Evolutionary conservation across 2,113 vertebrate species (phyloP), one percentile per base, ranked within the genome.

Genomic region (Petrocephalus microphthalmus): DNA sequence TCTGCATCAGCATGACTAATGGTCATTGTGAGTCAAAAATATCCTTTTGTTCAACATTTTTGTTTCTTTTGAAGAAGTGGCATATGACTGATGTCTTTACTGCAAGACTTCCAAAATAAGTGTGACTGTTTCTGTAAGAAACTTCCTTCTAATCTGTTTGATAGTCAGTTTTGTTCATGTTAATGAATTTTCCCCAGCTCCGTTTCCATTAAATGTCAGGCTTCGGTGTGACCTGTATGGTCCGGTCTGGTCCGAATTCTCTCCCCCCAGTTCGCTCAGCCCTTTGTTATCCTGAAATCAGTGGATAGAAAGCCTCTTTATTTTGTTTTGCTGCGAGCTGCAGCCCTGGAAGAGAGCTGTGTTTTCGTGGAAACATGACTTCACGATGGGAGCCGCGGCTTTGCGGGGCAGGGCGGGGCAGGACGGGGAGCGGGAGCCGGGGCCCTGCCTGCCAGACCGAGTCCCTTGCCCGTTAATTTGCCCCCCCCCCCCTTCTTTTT

Each of bases 311-410:
- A 71, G 49, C 2, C 86, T 29, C 33, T 47, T 87, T 87, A 52
- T 37, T 86, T 57, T 42, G 11, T 45, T 60, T 86, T 51, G 29
- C 78, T 60, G n/a, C 5, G 53, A 56, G 53, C 78, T 8, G 53
- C 87, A 54, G 87, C 52, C 54, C 74, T 45, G 42, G 87, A 78
- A 51, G 25, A 42, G 67, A 71, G 22, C 33, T 57, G 33, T 71
- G 85, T 60, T 89, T 67, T 60, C 45, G 84, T 71, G 85, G 84
- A 53, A 83, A 53, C 87, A 82, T 85, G 67, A 49, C 88, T 71
- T 84, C 78, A 56, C n/a, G 51, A 81, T 87, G 64, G 71, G 87
- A 87, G 33, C 25, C 37, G 67, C 4, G 45, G n/a, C 45, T 45
- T 22, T 45, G 86, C 45, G 67, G 19, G 64, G 87, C 87, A 11